These are phyloP conservation scores for Psephotus haematonotus DNA, from an alignment of 2,113 vertebrate genomes.

Conservation along the genomic window DNA sequence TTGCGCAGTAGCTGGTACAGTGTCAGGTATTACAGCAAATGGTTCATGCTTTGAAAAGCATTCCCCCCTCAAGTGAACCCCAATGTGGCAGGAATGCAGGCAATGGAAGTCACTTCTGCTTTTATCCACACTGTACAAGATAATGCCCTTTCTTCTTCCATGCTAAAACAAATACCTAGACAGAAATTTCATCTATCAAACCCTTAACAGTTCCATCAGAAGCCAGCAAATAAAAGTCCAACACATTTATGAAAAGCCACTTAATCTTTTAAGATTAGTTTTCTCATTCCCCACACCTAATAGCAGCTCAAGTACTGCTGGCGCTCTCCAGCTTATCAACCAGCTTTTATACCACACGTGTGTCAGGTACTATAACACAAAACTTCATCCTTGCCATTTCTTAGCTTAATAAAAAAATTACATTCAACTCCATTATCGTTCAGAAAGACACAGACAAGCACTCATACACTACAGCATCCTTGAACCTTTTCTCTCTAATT, in stretches of 20 bases:
- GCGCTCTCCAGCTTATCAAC: neutral
- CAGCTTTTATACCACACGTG: fast-evolving
- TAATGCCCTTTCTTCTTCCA: neutral
- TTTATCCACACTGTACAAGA: fast-evolving
- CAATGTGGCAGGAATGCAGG: neutral
- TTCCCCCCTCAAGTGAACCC: neutral
- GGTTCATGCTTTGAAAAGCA: neutral
- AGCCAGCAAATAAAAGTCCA: neutral
- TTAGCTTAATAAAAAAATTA: neutral
- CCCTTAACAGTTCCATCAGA: neutral
- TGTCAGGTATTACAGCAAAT: neutral
- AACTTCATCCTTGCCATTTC: neutral
- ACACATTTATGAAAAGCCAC: neutral
- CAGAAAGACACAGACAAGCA: neutral
- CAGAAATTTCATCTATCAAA: neutral
- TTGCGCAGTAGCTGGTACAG: neutral
- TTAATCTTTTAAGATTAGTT: neutral
- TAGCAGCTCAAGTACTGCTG: neutral
- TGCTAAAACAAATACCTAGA: neutral
- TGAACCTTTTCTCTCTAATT: neutral
- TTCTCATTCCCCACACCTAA: neutral
- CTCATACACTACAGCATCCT: neutral
- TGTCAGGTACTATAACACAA: neutral
- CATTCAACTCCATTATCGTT: neutral
- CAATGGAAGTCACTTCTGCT: neutral